Conservation (phyloP, 2,797 vertebrate genomes). For the Chaetophractus vellerosus region DNA sequence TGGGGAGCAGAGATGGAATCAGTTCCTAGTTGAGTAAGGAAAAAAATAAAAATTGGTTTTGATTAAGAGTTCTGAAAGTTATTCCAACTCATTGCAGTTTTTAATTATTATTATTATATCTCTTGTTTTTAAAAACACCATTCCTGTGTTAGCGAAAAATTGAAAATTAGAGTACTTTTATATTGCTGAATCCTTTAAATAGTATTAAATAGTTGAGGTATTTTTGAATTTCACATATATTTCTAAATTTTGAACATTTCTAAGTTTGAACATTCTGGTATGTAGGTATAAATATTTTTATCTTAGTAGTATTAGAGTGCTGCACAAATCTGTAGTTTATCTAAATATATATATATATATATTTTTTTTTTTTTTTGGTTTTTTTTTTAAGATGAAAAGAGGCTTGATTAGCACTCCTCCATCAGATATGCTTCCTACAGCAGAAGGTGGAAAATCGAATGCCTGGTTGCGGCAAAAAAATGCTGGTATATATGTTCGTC, state of each 20-base stretch:
- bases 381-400: slow-evolving; percentile 95
- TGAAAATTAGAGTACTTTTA: background rate
- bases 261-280: slow-evolving; percentile 37
- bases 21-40: background rate
- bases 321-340: slow-evolving; percentile 34
- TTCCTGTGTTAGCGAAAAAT: slow-evolving; percentile 51
- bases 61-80: slow-evolving; percentile 39
- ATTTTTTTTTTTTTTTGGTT: background rate
- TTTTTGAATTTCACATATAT: slow-evolving; percentile 43
- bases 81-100: slow-evolving; percentile 23
- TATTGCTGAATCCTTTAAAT: slow-evolving; percentile 62
- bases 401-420: slow-evolving; percentile 99
- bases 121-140: slow-evolving; percentile 39
- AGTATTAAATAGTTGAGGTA: slow-evolving; percentile 56
- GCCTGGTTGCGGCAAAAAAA: slow-evolving; percentile 98
- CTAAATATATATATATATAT: background rate
- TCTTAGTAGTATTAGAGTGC: slow-evolving; percentile 30
- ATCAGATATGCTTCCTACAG: slow-evolving; percentile 97
- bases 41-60: background rate
- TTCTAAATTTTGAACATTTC: slow-evolving; percentile 52
- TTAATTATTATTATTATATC: background rate
- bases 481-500: slow-evolving; percentile 97
- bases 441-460: slow-evolving; percentile 97
- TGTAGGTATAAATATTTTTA: slow-evolving; percentile 68
- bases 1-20: background rate